Percentiles rank a stretch among this genome's conserved stretches.
Evolutionary conservation across 1,140 invertebrate genomes (phyloP).

Genomic region (Eriocheir sinensis): DNA sequence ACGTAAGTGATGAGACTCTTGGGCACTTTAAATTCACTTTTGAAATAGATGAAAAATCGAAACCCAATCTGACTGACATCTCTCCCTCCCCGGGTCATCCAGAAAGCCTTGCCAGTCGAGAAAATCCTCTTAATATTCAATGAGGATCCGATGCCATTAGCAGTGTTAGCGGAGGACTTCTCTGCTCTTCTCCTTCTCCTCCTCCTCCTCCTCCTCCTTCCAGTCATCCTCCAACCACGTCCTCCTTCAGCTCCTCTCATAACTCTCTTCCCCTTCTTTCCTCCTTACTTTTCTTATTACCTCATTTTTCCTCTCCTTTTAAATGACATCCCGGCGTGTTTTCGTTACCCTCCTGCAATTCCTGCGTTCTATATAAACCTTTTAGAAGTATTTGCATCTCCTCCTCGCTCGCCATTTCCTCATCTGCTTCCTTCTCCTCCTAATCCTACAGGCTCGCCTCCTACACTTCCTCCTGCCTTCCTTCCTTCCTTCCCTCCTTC

Average conservation of each 20-base stretch:
- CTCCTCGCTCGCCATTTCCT: constrained; percentile 20
- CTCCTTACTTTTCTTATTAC: too few species aligned
- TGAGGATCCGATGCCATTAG: not conserved
- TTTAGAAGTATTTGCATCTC: too few species aligned
- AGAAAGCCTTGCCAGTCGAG: not conserved
- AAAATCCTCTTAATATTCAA: constrained; percentile 9
- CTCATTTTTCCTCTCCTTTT: too few species aligned
- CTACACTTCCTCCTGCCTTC: not conserved
- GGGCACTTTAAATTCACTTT: not conserved
- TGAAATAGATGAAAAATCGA: not conserved
- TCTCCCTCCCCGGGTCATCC: not conserved
- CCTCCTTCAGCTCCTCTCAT: too few species aligned
- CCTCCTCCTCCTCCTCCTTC: not conserved
- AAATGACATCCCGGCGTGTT: not conserved
- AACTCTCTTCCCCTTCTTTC: too few species aligned
- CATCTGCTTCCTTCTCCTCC: not conserved
- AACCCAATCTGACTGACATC: not conserved
- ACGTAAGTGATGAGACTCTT: not conserved
- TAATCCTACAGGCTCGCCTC: not conserved
- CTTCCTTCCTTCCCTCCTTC: not conserved
- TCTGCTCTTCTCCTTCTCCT: not conserved
- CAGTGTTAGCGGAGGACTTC: constrained; percentile 11
- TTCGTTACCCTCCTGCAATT: not conserved
- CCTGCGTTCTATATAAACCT: too few species aligned
- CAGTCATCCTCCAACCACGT: too few species aligned